A percentile compares a stretch with the other conserved stretches of the same genome.
Conservation (phyloP, 2,888 invertebrate species). For the Pandemis corylana region DNA sequence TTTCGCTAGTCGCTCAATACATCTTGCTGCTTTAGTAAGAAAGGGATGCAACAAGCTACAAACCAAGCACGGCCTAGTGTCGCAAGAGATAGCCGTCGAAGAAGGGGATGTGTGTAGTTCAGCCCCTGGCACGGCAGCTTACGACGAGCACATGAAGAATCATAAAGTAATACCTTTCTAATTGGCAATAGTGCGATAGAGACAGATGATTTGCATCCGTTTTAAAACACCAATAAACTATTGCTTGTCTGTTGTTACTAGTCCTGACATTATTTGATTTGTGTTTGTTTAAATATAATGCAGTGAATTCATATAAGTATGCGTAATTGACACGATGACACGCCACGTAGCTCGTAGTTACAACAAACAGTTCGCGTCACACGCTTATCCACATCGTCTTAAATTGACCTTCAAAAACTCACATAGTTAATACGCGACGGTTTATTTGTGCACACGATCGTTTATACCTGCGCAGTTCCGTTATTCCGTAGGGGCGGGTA, state of each 20-base stretch:
- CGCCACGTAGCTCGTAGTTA: conserved; percentile 31
- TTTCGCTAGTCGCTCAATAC: no score
- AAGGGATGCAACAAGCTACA: no score
- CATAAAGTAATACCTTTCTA: no score
- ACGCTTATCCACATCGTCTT: conserved; percentile 23
- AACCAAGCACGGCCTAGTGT: no score
- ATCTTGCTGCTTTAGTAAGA: no score
- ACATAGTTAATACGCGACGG: conserved; percentile 31
- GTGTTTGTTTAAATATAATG: background rate
- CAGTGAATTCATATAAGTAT: background rate
- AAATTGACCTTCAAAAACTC: conserved; percentile 39
- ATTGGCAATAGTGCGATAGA: background rate
- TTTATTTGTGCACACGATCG: conserved; percentile 39
- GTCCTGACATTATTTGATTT: background rate
- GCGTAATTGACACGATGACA: conserved; percentile 27
- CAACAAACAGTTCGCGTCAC: conserved; percentile 34
- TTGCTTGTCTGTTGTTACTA: background rate
- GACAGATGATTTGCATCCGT: background rate
- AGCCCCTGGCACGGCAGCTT: no score
- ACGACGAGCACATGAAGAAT: no score
- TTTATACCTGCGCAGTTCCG: conserved; percentile 53
- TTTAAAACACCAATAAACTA: background rate
- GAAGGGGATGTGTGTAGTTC: no score
- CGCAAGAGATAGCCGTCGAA: no score
- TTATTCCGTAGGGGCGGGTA: conserved; percentile 51